Base-by-base conservation (phyloP, 2,113 vertebrate species). In the Microtus pennsylvanicus region DNA sequence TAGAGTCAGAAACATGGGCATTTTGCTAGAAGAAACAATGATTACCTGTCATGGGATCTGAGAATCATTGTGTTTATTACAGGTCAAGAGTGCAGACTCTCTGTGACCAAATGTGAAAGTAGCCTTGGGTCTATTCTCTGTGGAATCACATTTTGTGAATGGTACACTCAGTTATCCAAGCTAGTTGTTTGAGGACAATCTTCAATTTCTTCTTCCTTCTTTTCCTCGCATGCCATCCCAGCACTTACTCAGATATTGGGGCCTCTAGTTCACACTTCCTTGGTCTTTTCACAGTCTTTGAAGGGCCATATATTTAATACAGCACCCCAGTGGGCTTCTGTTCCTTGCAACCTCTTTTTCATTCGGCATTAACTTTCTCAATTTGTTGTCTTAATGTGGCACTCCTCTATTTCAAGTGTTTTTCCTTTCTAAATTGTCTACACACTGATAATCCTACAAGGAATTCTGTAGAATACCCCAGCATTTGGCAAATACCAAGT, bases 11-110 rank as follows among this genome's bases (percentile, higher is more conserved):
- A 33, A 70, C 90, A 76, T 2, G 65, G 26, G 42, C 61, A 58
- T 83, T 52, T 26, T 95, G 28, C 55, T 65, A 91, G 78, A 94
- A 96, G 93, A 96, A 65, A 83, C 82, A 93, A 45, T 91, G 85
- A 95, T 95, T 82, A 83, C 55, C 82, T 94, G 76, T 85, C 90
- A 85, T 10, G 58, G 38, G 8, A 52, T 81, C 28, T 63, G 42
- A 96, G 83, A 94, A 83, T 63, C 70, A 16, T 16, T 35, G 50
- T 87, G 45, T 81, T 94, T 94, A 76, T 76, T 63, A 97, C 65
- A 93, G 65, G 50, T 88, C 93, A 93, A 83, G 63, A 76, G 81
- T 35, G 30, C 70, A 14, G 16, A 28, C 67, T 91, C 61, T 80
- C 16, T 35, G 50, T 45, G 52, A 26, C 28, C 89, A 92, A 88